phyloP scores from a whole-genome alignment of 2,113 vertebrate species.

The Lamprologus sp. region DNA sequence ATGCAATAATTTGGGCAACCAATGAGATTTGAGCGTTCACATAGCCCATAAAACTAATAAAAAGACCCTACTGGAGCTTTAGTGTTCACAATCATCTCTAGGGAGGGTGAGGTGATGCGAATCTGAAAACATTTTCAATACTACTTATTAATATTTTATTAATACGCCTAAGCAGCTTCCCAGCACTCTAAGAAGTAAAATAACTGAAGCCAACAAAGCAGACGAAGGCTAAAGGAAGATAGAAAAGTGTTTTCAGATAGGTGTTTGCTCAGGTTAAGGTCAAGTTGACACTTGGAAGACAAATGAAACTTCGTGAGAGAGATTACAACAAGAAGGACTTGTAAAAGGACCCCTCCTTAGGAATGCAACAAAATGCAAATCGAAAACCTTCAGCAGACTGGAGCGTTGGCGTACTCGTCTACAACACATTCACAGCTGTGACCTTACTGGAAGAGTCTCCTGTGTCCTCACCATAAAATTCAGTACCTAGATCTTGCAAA shows the following conservation, averaged over 20 bases:
- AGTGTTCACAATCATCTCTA: not conserved
- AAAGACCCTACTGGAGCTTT: not conserved
- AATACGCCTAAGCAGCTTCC: not conserved
- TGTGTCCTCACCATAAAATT: not conserved
- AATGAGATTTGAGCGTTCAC: not conserved
- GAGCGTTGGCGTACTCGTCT: not conserved
- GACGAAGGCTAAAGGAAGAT: not conserved
- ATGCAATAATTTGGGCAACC: not conserved
- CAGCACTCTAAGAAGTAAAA: not conserved
- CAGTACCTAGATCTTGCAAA: not conserved
- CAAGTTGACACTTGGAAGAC: not conserved
- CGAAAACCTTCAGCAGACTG: not conserved
- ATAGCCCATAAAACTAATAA: not conserved
- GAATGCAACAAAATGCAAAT: not conserved
- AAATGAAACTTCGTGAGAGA: not conserved
- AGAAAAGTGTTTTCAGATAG: not conserved
- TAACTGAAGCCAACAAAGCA: not conserved
- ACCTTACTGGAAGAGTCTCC: not conserved
- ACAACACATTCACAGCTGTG: not conserved
- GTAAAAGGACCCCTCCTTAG: not conserved
- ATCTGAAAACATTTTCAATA: not conserved
- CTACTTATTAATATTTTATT: not conserved
- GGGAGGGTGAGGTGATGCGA: not conserved
- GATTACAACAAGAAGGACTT: not conserved
- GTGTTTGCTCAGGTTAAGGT: not conserved